Conservation (phyloP, 2,888 invertebrate species). For the Aphidius colemani region DNA sequence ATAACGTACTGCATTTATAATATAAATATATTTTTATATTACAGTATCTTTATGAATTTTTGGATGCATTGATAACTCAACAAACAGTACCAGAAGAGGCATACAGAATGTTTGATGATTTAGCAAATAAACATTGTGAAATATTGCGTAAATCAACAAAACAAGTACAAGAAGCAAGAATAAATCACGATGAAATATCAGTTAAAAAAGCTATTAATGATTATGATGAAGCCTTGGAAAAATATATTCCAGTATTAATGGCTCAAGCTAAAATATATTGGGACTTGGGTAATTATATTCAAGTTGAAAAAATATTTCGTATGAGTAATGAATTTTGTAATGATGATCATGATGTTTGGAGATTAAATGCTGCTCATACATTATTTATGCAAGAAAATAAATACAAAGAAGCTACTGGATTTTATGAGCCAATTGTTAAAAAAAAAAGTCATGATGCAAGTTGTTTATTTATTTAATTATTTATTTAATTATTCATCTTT, state of each 20-base stretch:
- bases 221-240: slow-evolving; percentile 87
- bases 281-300: slow-evolving; percentile 93
- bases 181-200: slow-evolving; percentile 85
- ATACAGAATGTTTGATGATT: slow-evolving; percentile 91
- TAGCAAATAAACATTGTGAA: slow-evolving; percentile 90
- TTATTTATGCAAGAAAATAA: slow-evolving; percentile 99
- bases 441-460: slow-evolving; percentile 86
- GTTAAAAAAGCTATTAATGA: slow-evolving; percentile 89
- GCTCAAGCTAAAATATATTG: slow-evolving; percentile 98
- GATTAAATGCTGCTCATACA: slow-evolving; percentile 97
- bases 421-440: slow-evolving; percentile 97
- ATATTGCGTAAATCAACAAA: slow-evolving; percentile 88
- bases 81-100: slow-evolving; percentile 97
- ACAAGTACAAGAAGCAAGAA: slow-evolving; percentile 89
- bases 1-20: too few relatives aligned
- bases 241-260: slow-evolving; percentile 98
- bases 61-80: slow-evolving; percentile 95
- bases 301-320: slow-evolving; percentile 95
- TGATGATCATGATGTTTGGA: slow-evolving; percentile 91
- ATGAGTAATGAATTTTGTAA: slow-evolving; percentile 98
- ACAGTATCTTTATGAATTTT: slow-evolving; percentile 90
- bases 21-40: too few relatives aligned
- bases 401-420: slow-evolving; percentile 96
- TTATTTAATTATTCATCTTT: too few relatives aligned
- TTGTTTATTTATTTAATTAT: slow-evolving; percentile 10